A percentile compares a stretch with the other conserved stretches of the same genome.
These are phyloP conservation scores for Leptura quadrifasciata DNA, from an alignment of 2,888 invertebrate species.

Conservation along the genomic window DNA sequence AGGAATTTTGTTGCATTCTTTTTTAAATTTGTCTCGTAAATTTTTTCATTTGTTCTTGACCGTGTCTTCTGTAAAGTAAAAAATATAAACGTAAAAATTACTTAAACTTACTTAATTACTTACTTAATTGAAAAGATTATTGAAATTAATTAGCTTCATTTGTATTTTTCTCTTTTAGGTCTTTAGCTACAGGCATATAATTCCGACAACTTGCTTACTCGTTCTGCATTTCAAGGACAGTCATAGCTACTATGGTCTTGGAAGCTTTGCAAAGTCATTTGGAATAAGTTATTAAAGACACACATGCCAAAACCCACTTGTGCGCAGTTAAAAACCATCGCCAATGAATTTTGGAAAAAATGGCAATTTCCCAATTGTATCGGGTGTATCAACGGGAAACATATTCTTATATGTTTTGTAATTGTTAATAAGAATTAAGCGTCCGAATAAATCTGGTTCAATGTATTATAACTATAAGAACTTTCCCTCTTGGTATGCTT, in stretches of 20 bases:
- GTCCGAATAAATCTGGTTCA: neutral
- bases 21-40: constrained; percentile 35
- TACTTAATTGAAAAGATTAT: no score
- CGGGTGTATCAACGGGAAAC: constrained; percentile 9
- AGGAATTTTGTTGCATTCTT: constrained; percentile 32
- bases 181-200: constrained; percentile 13
- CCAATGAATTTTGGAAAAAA: constrained; percentile 25
- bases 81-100: no score
- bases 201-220: constrained; percentile 12
- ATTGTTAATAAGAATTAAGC: constrained; percentile 17
- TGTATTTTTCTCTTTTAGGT: neutral
- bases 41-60: constrained; percentile 1
- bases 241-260: constrained; percentile 1
- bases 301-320: constrained; percentile 9
- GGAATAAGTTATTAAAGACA: constrained; percentile 43
- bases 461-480: constrained; percentile 20
- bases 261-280: constrained; percentile 34
- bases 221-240: constrained; percentile 19
- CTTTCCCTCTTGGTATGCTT: constrained; percentile 1
- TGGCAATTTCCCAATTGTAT: constrained; percentile 46
- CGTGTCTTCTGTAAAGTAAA: constrained; percentile 2
- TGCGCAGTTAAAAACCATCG: neutral
- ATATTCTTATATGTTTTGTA: no score
- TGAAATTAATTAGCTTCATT: no score
- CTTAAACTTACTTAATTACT: no score